Conservation (phyloP, 2,888 invertebrate genomes). For the Drosophila helvetica region DNA sequence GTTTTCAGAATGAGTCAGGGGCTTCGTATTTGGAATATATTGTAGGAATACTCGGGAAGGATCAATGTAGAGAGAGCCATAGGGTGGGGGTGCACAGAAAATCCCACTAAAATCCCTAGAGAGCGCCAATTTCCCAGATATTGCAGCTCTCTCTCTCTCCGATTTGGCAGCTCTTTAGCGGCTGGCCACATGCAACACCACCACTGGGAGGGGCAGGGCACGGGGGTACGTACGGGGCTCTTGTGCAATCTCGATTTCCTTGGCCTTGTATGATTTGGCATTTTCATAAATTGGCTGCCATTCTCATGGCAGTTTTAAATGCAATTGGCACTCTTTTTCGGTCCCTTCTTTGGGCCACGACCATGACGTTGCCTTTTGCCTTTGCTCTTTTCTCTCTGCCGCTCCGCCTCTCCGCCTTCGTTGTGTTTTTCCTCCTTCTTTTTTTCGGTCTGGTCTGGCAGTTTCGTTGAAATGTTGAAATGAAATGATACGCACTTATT, state of each 20-base stretch:
- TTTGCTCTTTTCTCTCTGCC: conserved; percentile 10
- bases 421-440: conserved; percentile 57
- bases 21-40: neutral
- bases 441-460: conserved; percentile 21
- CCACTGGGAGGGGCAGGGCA: neutral
- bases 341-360: conserved; percentile 61
- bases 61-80: neutral
- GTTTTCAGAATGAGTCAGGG: conserved; percentile 36
- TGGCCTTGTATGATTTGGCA: conserved; percentile 76
- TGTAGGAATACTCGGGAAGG: neutral
- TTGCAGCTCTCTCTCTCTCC: conserved; percentile 7
- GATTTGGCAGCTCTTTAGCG: conserved; percentile 60
- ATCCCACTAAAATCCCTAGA: conserved; percentile 45
- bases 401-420: conserved; percentile 9
- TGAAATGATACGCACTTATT: conserved; percentile 81
- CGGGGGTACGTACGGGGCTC: neutral
- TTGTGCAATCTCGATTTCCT: conserved; percentile 76
- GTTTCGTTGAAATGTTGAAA: conserved; percentile 72
- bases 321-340: conserved; percentile 80
- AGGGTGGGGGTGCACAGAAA: conserved; percentile 47
- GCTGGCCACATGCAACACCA: conserved; percentile 29
- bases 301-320: conserved; percentile 59
- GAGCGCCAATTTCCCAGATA: conserved; percentile 53
- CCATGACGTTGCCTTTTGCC: conserved; percentile 58
- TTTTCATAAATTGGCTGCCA: conserved; percentile 81